phyloP scores from a whole-genome alignment of 2,113 vertebrate genomes.

The Thomomys bottae region DNA sequence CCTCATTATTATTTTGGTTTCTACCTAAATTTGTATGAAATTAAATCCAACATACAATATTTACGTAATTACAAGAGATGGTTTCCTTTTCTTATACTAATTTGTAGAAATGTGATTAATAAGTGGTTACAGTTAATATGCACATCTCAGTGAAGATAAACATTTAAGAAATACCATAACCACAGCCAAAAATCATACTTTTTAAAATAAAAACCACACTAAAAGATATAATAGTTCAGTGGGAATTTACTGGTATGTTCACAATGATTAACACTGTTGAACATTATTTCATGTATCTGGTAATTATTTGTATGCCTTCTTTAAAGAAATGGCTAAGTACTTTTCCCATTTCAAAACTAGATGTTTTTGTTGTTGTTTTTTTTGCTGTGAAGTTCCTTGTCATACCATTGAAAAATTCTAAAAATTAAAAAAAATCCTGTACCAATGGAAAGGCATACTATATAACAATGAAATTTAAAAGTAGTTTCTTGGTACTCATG shows the following conservation, averaged over 20 bases:
- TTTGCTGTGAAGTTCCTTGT: neutral
- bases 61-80: neutral
- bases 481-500: neutral
- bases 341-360: neutral
- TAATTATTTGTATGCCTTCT: neutral
- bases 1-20: neutral
- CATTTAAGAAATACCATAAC: neutral
- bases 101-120: neutral
- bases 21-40: slow-evolving; percentile 51
- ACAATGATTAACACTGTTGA: neutral
- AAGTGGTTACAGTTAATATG: neutral
- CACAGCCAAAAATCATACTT: neutral
- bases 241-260: neutral
- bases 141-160: neutral
- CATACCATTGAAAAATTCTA: neutral
- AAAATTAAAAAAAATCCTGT: slow-evolving; percentile 37
- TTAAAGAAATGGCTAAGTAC: neutral
- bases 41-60: slow-evolving; percentile 39
- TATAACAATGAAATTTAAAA: neutral
- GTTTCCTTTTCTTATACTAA: neutral
- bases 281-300: neutral
- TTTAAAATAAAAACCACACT: neutral
- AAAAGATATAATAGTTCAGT: neutral
- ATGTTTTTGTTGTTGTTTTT: neutral
- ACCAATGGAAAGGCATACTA: neutral